Evolutionary conservation across 2,888 invertebrate species (phyloP).

Genomic region (Luperina testacea): DNA sequence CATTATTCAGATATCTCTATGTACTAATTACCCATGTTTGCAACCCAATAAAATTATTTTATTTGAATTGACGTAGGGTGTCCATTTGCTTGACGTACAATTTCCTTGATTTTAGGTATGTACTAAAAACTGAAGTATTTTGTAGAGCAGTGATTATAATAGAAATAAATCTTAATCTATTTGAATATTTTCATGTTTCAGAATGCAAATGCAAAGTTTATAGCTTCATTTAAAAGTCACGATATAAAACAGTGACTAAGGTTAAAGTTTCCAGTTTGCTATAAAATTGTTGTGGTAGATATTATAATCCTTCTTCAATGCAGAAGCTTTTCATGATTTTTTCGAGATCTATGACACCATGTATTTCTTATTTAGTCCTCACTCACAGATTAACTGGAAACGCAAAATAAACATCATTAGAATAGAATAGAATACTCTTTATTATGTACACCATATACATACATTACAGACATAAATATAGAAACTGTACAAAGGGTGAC

Average conservation of each 20-base stretch:
- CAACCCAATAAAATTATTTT: too few species aligned
- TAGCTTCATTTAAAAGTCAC: constrained; percentile 38
- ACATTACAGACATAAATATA: too few species aligned
- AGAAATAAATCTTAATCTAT: constrained; percentile 27
- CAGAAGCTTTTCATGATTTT: background rate
- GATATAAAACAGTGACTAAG: constrained; percentile 21
- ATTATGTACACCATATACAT: too few species aligned
- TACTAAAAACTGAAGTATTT: background rate
- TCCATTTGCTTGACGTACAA: background rate
- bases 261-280: constrained; percentile 2
- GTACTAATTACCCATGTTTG: too few species aligned
- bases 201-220: constrained; percentile 49
- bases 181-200: constrained; percentile 32
- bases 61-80: too few species aligned
- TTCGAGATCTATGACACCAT: constrained; percentile 4
- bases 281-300: constrained; percentile 12
- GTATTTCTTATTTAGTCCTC: background rate
- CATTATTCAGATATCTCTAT: too few species aligned
- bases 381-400: background rate
- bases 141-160: background rate
- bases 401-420: too few species aligned
- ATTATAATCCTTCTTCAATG: background rate
- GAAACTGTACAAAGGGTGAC: too few species aligned
- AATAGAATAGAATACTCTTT: too few species aligned
- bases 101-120: background rate